These are phyloP conservation scores for Rachycentron canadum DNA, from an alignment of 2,797 vertebrate species.

Conservation along the genomic window DNA sequence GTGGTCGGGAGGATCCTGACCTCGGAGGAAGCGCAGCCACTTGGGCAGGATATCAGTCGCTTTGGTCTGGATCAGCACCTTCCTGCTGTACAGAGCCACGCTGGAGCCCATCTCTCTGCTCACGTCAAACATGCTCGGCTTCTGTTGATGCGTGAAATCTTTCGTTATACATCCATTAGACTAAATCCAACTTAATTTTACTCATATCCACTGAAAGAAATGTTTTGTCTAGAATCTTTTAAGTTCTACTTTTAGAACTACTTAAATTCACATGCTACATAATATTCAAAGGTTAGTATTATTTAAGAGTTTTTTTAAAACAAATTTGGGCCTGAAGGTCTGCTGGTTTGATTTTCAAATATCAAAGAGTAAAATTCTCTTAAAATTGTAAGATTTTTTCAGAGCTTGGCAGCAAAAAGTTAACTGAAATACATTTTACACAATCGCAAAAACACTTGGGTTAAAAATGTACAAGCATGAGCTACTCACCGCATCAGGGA, in stretches of 20 bases:
- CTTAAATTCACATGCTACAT: too few relatives aligned
- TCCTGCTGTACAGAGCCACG: slow-evolving; percentile 94
- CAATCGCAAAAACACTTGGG: neutral
- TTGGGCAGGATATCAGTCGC: slow-evolving; percentile 94
- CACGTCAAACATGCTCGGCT: slow-evolving; percentile 96
- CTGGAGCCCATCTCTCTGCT: slow-evolving; percentile 96
- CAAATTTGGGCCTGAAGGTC: neutral
- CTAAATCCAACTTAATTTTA: neutral
- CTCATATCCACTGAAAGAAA: neutral
- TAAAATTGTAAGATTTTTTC: neutral
- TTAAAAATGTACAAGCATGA: neutral
- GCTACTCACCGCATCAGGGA: slow-evolving; percentile 89
- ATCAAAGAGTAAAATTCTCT: neutral
- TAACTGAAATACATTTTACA: neutral
- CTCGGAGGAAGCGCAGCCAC: slow-evolving; percentile 96
- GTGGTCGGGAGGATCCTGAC: slow-evolving; percentile 66
- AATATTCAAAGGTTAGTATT: neutral
- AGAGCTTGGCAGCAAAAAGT: neutral
- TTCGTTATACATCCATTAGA: neutral
- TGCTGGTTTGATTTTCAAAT: neutral
- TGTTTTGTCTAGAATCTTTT: fast-evolving
- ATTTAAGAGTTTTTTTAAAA: neutral
- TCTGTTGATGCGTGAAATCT: slow-evolving; percentile 79
- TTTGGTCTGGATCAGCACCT: slow-evolving; percentile 97
- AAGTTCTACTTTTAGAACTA: too few relatives aligned